Evolutionary conservation across 2,113 vertebrate species (phyloP), one percentile per base, ranked within the genome.

Genomic region (Bubo scandiacus): DNA sequence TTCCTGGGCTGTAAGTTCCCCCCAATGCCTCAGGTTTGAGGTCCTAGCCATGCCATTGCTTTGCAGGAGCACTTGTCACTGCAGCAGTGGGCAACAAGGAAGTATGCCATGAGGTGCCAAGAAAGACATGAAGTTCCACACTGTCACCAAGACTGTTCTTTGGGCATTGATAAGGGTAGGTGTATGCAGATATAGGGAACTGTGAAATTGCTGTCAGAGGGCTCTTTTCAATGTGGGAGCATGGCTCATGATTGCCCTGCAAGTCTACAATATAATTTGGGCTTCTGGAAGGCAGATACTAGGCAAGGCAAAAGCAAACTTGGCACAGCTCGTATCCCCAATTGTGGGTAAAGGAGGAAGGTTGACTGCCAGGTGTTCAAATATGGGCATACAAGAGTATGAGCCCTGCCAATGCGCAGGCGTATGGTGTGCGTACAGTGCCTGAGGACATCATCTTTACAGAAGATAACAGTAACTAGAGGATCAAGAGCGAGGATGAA

Each of bases 311-410:
- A 57, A 75, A 15, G 40, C 61, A 36, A 12, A 17, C 5, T 8
- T 81, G 74, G 36, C 54, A 66, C 36, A 34, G 42, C 22, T 72
- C 43, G 16, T 54, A 29, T 36, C 63, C 45, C 45, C 12, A 42
- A 20, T 58, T 2, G 7, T 8, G 5, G 0, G 0, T n/a, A 21
- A 81, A 51, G 7, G 25, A 30, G 51, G 26, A 83, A 88, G 30
- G 34, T 6, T 88, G 86, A 25, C 13, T 43, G 57, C 49, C 12
- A 49, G 25, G 14, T 6, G 4, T 49, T 94, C 0, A 7, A 43
- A 45, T 26, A 25, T 8, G 36, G 25, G 12, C 32, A 23, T 25
- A 3, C 19, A 66, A 57, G 26, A 80, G 73, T 13, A 36, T n/a
- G 1, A 94, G 12, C 40, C 30, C 75, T 88, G 43, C 43, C 38